A percentile compares a stretch with the other conserved stretches of the same genome.
phyloP scores from a whole-genome alignment of 2,113 vertebrate species.

The Tenebrosternarchus preto region DNA sequence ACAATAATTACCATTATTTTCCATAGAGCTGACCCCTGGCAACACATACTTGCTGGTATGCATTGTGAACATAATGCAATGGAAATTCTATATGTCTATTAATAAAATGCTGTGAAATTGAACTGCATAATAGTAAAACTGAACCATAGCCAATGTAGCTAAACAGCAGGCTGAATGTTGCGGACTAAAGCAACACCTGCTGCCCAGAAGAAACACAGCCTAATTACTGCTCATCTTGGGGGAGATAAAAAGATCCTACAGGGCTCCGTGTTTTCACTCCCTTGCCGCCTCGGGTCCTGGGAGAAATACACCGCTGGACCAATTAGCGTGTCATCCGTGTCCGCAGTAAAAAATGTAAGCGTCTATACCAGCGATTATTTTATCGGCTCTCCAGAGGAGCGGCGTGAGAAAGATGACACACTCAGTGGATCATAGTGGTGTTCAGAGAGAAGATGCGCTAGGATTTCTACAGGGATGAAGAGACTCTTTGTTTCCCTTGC shows the following conservation, averaged over 20 bases:
- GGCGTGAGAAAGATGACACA: conserved; percentile 28
- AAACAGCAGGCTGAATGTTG: conserved; percentile 4
- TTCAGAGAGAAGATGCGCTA: conserved; percentile 8
- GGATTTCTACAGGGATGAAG: conserved; percentile 38
- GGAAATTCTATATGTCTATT: not conserved
- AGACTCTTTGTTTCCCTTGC: conserved; percentile 46
- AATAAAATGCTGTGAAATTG: conserved; percentile 7
- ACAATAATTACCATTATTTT: not conserved
- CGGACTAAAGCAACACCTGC: conserved; percentile 31
- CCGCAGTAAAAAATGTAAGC: conserved; percentile 15
- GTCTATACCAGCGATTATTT: conserved; percentile 5
- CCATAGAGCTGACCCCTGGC: not conserved
- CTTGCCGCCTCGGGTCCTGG: conserved; percentile 22
- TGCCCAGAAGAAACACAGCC: conserved; percentile 21
- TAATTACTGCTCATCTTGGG: conserved; percentile 44
- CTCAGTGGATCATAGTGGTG: conserved; percentile 13
- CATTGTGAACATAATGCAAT: not conserved
- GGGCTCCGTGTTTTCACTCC: conserved; percentile 45
- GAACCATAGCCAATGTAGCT: too few relatives aligned
- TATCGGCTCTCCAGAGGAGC: conserved; percentile 26
- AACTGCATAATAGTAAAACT: not conserved
- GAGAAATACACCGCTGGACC: conserved; percentile 26
- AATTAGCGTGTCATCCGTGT: conserved; percentile 44
- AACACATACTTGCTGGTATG: not conserved
- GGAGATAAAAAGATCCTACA: conserved; percentile 31